phyloP scores from a whole-genome alignment of 64 coral and sea anemone species.

The Stichodactyla helianthus region DNA sequence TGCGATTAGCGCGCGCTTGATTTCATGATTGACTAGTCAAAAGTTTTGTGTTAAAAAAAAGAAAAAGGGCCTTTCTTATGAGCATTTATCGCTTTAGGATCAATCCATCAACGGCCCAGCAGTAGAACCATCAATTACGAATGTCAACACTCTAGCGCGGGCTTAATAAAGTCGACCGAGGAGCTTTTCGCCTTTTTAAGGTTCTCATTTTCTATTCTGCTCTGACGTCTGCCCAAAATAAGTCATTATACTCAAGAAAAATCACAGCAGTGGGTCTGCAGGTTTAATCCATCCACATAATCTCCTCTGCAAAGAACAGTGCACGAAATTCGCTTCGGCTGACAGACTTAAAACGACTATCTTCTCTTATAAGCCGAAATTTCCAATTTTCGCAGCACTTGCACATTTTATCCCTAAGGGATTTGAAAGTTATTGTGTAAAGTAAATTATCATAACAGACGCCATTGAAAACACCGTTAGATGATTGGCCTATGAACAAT shows the following conservation, averaged over 20 bases:
- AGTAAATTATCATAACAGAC: slow-evolving; percentile 59
- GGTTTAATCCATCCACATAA: not conserved
- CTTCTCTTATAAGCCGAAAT: not conserved
- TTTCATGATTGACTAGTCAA: not conserved
- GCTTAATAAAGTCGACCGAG: not conserved
- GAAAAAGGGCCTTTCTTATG: not conserved
- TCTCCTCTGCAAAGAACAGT: not conserved
- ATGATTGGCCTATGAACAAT: slow-evolving; percentile 58
- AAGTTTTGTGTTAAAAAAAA: not conserved
- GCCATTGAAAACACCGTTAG: slow-evolving; percentile 34
- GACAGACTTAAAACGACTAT: slow-evolving; percentile 12
- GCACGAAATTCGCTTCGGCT: not conserved
- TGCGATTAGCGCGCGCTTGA: not conserved
- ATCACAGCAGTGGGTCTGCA: not conserved
- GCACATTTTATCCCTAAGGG: not conserved
- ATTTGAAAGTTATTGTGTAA: slow-evolving; percentile 28
- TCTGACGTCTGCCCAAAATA: not conserved
- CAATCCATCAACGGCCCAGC: slow-evolving; percentile 33
- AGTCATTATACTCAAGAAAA: not conserved
- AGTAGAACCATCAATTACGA: not conserved
- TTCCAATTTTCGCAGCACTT: slow-evolving; percentile 5
- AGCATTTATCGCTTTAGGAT: slow-evolving; percentile 44
- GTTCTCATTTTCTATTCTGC: not conserved
- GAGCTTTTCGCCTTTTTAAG: not conserved
- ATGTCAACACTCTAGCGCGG: slow-evolving; percentile 1